Percentiles rank a stretch among this genome's conserved stretches.
phyloP scores from a whole-genome alignment of 2,797 vertebrate species.

The Oophaga sylvatica region DNA sequence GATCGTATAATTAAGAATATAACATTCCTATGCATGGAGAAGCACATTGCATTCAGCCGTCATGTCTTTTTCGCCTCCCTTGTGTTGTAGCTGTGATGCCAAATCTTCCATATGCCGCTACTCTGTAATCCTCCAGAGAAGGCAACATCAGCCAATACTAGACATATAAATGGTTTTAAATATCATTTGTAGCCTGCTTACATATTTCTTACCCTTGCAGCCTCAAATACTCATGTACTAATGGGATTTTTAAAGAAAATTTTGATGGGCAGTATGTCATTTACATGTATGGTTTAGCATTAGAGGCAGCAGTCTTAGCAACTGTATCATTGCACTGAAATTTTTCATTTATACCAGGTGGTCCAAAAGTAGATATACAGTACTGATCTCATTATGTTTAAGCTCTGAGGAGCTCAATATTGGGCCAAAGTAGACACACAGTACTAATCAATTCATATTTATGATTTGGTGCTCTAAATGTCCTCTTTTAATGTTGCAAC shows the following conservation, averaged over 20 bases:
- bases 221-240: background rate
- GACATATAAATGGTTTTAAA: slow-evolving; percentile 9
- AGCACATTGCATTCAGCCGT: background rate
- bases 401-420: too few species aligned
- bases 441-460: too few species aligned
- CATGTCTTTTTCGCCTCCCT: background rate
- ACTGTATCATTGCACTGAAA: too few species aligned
- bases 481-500: too few species aligned
- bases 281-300: background rate
- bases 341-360: too few species aligned
- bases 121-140: background rate
- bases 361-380: too few species aligned
- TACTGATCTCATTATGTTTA: too few species aligned
- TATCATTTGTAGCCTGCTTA: background rate
- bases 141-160: background rate
- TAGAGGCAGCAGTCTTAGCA: background rate
- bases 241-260: background rate
- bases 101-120: slow-evolving; percentile 16
- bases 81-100: slow-evolving; percentile 11
- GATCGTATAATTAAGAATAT: background rate
- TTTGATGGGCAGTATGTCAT: background rate
- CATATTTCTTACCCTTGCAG: background rate
- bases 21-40: background rate
- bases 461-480: too few species aligned
- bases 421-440: too few species aligned